Evolutionary conservation across 2,888 invertebrate species (phyloP), one percentile per base, ranked within the genome.

Genomic region (Hydrotaea diabolus): DNA sequence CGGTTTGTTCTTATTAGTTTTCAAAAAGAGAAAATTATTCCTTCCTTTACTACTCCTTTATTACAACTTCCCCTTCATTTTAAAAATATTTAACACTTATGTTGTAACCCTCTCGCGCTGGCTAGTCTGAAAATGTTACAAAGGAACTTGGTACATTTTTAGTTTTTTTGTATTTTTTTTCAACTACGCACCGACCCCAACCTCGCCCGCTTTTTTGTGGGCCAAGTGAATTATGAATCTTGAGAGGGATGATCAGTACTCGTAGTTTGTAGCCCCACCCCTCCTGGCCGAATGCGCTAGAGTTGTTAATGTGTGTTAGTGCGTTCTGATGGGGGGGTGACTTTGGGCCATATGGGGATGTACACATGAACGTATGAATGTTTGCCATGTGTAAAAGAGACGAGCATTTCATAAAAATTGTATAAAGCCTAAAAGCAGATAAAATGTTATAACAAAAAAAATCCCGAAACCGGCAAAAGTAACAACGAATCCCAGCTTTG

Each of bases 361-460:
- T n/a, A n/a, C n/a, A n/a, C n/a, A n/a, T n/a, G n/a, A n/a, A n/a
- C n/a, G n/a, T n/a, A 59, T 73, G 19, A 39, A 74, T n/a, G 62
- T 64, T 39, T 69, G 59, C 62, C 69, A 66, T 72, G 76, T 43
- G 46, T 62, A 73, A 69, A 31, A 46, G 31, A 74, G 21, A 26
- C 39, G 15, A 64, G 36, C 31, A 62, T 59, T 39, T 59, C 76
- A 82, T 82, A 79, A 79, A 82, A 85, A 79, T 55, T 82, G 4
- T 69, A 82, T 55, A 55, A 77, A 77, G 82, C 85, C 82, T 82
- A 85, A 85, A 82, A 82, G 85, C 85, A 85, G 55, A 85, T 77
- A 59, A 82, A 79, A 79, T 73, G 15, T 43, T 53, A 53, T 59
- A 80, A 71, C 13, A 71, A 77, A 74, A 57, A 77, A 80, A 77